phyloP scores from a whole-genome alignment of 2,797 vertebrate species.

The Schizothorax lantsangensis region DNA sequence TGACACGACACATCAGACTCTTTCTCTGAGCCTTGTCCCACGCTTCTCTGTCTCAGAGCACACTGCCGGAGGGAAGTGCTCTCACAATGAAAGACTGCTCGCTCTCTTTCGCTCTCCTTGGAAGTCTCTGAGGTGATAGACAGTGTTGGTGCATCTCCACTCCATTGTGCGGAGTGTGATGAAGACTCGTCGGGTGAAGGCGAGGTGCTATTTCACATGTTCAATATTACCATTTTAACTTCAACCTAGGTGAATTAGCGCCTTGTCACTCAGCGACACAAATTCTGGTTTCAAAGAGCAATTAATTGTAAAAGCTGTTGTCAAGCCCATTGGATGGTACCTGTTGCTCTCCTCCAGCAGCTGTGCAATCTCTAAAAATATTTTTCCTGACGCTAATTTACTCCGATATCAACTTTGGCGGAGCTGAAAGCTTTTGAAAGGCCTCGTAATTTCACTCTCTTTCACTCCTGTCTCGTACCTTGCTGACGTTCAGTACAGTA shows the following conservation, averaged over 20 bases:
- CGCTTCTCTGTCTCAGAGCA: constrained; percentile 62
- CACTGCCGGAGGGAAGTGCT: constrained; percentile 67
- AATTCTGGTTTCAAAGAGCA: constrained; percentile 91
- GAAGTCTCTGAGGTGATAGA: constrained; percentile 63
- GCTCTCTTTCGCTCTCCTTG: constrained; percentile 48
- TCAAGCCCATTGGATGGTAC: constrained; percentile 86
- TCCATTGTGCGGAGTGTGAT: constrained; percentile 66
- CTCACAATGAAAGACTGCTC: constrained; percentile 49
- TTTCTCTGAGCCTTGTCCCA: constrained; percentile 55
- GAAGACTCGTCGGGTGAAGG: constrained; percentile 76
- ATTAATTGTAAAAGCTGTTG: constrained; percentile 95
- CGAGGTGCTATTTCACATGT: constrained; percentile 79
- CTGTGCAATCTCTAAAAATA: constrained; percentile 81
- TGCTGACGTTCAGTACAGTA: constrained; percentile 64
- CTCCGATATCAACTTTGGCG: constrained; percentile 70
- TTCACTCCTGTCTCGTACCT: constrained; percentile 62
- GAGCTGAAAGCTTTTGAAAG: constrained; percentile 74
- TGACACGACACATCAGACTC: constrained; percentile 59
- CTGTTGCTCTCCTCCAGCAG: constrained; percentile 87
- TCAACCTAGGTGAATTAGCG: constrained; percentile 92
- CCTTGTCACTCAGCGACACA: constrained; percentile 90
- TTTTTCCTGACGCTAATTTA: constrained; percentile 74
- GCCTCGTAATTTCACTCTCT: constrained; percentile 66
- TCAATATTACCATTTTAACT: constrained; percentile 89
- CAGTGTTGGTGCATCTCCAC: constrained; percentile 64